Percentiles rank a stretch among this genome's conserved stretches.
Conservation (phyloP, 2,888 invertebrate genomes). For the Chloromyia formosa region DNA sequence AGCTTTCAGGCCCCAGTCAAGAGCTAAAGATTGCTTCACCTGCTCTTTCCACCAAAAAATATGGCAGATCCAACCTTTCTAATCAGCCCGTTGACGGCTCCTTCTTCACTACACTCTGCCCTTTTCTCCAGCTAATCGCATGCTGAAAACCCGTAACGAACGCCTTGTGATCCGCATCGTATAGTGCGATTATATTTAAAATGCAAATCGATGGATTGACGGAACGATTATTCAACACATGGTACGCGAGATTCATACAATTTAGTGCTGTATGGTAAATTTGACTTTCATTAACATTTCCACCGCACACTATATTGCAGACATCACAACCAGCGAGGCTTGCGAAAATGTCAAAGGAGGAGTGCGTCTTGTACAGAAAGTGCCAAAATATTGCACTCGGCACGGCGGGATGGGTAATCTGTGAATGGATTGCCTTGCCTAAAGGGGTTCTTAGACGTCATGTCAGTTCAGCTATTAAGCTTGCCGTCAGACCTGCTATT, state of each 20-base stretch:
- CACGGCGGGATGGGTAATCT: not conserved
- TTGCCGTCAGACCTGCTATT: too few relatives aligned
- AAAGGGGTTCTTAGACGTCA: too few relatives aligned
- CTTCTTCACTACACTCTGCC: not conserved
- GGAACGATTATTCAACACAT: slow-evolving; percentile 36
- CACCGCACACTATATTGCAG: not conserved
- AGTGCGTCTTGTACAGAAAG: not conserved
- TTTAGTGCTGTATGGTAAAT: slow-evolving; percentile 13
- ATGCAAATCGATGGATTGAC: slow-evolving; percentile 34
- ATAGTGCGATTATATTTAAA: slow-evolving; percentile 6
- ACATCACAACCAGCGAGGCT: not conserved
- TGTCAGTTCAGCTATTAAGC: too few relatives aligned
- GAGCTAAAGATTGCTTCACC: too few relatives aligned
- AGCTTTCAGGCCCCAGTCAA: not conserved
- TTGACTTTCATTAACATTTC: slow-evolving; percentile 42
- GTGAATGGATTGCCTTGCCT: not conserved
- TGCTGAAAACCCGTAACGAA: too few relatives aligned
- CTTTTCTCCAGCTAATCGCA: too few relatives aligned
- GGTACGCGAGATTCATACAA: not conserved
- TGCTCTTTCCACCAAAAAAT: too few relatives aligned
- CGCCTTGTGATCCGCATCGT: too few relatives aligned
- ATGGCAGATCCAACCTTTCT: too few relatives aligned
- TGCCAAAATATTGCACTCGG: slow-evolving; percentile 29
- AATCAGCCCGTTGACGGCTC: not conserved
- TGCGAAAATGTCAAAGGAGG: slow-evolving; percentile 42